Evolutionary conservation across 1,140 invertebrate species (phyloP).

Genomic region (Zaprionus tsacasi): DNA sequence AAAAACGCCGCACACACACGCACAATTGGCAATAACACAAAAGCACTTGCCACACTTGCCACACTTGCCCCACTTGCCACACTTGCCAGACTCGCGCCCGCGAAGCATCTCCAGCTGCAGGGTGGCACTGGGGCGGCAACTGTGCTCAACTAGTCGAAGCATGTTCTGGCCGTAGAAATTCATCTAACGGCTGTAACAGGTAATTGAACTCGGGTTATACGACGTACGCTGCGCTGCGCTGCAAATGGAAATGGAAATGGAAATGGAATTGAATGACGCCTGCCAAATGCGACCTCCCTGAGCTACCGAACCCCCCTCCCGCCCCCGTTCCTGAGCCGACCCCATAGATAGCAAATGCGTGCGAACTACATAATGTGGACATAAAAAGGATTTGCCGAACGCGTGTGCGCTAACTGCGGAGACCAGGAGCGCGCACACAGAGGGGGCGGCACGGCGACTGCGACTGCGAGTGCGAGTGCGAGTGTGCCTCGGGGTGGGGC

Average conservation of each 20-base stretch:
- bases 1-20: constrained; percentile 27
- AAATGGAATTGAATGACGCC: constrained; percentile 79
- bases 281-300: constrained; percentile 28
- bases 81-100: constrained; percentile 13
- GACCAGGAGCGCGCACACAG: constrained; percentile 3
- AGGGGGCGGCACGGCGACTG: neutral
- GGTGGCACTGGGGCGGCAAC: neutral
- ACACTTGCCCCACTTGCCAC: neutral
- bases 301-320: neutral
- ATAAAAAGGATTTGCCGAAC: constrained; percentile 83
- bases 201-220: constrained; percentile 84
- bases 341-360: constrained; percentile 60
- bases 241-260: constrained; percentile 73
- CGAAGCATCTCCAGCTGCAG: constrained; percentile 7
- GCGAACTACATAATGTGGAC: constrained; percentile 81
- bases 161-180: constrained; percentile 84
- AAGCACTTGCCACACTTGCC: constrained; percentile 30
- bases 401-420: constrained; percentile 23
- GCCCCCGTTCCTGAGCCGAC: neutral
- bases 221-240: constrained; percentile 68
- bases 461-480: too few species aligned
- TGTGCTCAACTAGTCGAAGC: constrained; percentile 76
- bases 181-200: constrained; percentile 84
- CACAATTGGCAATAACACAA: constrained; percentile 41
- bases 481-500: neutral